Evolutionary conservation across 2,888 invertebrate genomes (phyloP), one percentile per base, ranked within the genome.

Genomic region (Meta bourneti): DNA sequence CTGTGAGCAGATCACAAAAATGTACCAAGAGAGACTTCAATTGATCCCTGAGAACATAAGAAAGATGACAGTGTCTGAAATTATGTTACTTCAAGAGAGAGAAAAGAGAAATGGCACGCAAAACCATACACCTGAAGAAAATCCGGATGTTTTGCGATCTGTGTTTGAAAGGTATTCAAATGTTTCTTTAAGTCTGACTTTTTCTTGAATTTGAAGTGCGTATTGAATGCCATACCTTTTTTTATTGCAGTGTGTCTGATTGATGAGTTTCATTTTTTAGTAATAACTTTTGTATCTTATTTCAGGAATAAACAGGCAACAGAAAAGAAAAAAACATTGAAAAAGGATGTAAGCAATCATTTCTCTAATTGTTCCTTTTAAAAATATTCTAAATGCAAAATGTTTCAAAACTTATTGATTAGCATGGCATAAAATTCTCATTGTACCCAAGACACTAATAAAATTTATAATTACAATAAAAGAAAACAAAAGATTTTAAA

Each of bases 11-110:
- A 70, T 81, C 48, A n/a, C 16, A 13, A 81, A 81, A 81, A 8
- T 81, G 19, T 81, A 81, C 51, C 7, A 19, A 9, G 81, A 81
- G 9, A 81, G 70, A 71, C 48, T 81, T n/a, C 69, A 48, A 9
- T 16, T 8, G 7, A 49, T 81, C 13, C 81, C 81, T 49, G 70
- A 48, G 1, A 48, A 81, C 34, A 51, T 81, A 48, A 69, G 70
- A 49, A 70, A 81, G 13, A 81, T 71, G 81, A 81, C 81, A n/a
- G 70, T 81, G 11, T 9, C 81, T 9, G 70, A 81, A 81, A 49
- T 81, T 0, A 70, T 81, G 4, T 69, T 20, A 6, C 49, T 19
- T 5, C 70, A 71, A 19, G 70, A 81, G 49, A 71, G 70, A 81
- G 81, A 61, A 69, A 71, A 81, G 8, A 1, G 34, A 34, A 34